Base-by-base conservation (phyloP, 2,888 invertebrate genomes). In the Thumatha senex region DNA sequence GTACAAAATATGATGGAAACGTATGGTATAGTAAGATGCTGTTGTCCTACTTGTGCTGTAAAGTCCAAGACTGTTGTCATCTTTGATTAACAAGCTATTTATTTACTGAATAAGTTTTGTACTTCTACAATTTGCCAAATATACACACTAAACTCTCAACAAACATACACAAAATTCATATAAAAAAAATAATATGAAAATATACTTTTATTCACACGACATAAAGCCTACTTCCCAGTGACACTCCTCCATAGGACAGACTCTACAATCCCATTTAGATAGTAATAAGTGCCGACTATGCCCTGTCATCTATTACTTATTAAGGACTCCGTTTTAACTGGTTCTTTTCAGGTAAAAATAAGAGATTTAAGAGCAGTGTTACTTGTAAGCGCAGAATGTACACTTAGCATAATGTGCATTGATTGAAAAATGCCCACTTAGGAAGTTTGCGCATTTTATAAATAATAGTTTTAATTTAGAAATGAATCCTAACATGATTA, bases 241-340 rank as follows among this genome's bases (percentile, higher is more conserved):
- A 84, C 84, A 83, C 84, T 67, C 61, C 61, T 56, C 63, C 59
- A 66, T 58, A 66, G 81, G 76, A 83, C 83, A 81, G 79, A 83
- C 82, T 82, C 34, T 67, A 84, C 84, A 84, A 55, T 74, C 72
- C 72, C 74, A 80, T 71, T 63, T 82, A 81, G 80, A 70, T 80
- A 80, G 78, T 66, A 44, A 44, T 43, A 52, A 51, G 67, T 61
- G 58, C 56, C 58, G 55, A 44, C 33, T 46, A 52, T 47, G 53
- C 62, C 60, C 71, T 52, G 49, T 46, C 39, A 44, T 64, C 35
- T 63, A 56, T 45, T 43, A 44, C 54, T 43, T 12, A 14, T 14
- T 53, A 56, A 48, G 51, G 38, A 49, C 57, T 66, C 63, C 67
- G 58, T 49, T 45, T 48, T 61, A 58, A 66, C 70, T 69, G 70